Base-by-base conservation (phyloP, 2,797 vertebrate species). In the Sebastes jordani region DNA sequence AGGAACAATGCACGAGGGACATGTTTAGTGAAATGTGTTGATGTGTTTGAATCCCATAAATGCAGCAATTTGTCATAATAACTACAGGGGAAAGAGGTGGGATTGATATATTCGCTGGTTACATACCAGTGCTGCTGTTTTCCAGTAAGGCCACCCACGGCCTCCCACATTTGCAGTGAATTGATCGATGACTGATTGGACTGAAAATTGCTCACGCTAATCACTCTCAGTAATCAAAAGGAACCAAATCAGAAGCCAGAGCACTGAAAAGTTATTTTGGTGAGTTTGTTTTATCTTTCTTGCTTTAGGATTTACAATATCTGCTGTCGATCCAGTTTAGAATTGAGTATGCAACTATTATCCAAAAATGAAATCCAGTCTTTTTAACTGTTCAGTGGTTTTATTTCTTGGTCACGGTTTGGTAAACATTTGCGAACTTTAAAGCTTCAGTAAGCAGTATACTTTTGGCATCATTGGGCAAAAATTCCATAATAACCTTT, bases 21-120 rank as follows among this genome's bases (percentile, higher is more conserved):
- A 76, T 32, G 25, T 86, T 91, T 70, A 55, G 63, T 59, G 16
- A 83, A 86, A 88, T 60, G 75, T 76, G 72, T 74, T 82, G 76
- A 84, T 83, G 74, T 72, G 55, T 86, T 85, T 84, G 70, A 80
- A 54, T 76, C 69, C 54, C 64, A 67, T 82, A 68, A 86, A 84
- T 71, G 74, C 73, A 58, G 74, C 82, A 81, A 85, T 89, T 84
- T 91, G 60, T 87, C 78, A 79, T 70, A 71, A 81, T 84, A 80
- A 73, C 54, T 29, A 62, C 25, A 20, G 18, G n/a, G 27, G 38
- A 61, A 38, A 56, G 62, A 56, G 20, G 49, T 61, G 22, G 29
- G 55, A 55, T 27, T 78, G 63, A 82, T 80, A 70, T 80, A 76
- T 83, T 81, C 38, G 18, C 54, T 63, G 74, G 62, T 71, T 64